Conservation (phyloP, 2,113 vertebrate species). For the Cebus imitator region DNA sequence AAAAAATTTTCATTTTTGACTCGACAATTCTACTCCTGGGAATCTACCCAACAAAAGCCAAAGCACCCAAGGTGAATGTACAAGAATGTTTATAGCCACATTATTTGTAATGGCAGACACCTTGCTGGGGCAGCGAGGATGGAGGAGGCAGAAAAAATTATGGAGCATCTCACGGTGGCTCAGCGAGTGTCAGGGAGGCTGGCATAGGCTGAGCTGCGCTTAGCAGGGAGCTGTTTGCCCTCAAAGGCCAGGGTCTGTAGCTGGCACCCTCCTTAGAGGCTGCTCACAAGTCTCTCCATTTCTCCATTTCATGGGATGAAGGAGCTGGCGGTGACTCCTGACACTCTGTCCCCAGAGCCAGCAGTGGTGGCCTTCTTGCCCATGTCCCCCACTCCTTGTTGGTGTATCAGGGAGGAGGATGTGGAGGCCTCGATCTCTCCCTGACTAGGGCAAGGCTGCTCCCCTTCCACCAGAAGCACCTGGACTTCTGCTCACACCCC, state of each 20-base stretch:
- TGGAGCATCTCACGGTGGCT: not conserved
- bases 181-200: too few relatives aligned
- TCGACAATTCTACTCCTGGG: not conserved
- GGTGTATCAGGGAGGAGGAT: not conserved
- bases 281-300: not conserved
- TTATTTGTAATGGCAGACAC: not conserved
- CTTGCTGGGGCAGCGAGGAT: rapidly evolving
- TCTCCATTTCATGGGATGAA: not conserved
- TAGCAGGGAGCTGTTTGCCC: not conserved
- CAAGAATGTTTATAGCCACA: not conserved
- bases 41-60: not conserved
- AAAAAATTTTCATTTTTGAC: not conserved
- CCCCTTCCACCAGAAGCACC: not conserved
- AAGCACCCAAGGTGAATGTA: not conserved
- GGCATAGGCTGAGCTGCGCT: not conserved
- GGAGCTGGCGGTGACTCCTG: not conserved
- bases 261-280: not conserved
- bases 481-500: not conserved
- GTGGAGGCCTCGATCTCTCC: not conserved
- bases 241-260: not conserved
- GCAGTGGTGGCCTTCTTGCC: not conserved
- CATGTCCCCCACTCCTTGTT: not conserved
- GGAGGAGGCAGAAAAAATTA: not conserved
- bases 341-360: not conserved
- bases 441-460: not conserved